These are phyloP conservation scores for Jaculus jaculus DNA, from an alignment of 2,113 vertebrate genomes.

Conservation along the genomic window DNA sequence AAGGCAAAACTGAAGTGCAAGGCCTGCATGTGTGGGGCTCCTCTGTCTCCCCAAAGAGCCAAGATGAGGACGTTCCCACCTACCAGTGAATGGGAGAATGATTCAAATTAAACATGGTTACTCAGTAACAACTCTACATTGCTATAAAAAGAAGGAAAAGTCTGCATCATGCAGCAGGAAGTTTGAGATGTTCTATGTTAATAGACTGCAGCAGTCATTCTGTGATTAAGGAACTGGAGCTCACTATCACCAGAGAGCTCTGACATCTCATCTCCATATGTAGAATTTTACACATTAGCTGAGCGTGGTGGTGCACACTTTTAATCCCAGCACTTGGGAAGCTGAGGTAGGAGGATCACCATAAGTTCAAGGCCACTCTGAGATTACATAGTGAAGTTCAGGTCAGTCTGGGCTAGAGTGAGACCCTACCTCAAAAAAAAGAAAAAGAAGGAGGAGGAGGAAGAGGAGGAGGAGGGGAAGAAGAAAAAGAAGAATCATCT, in stretches of 20 bases:
- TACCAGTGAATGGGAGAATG: constrained; percentile 74
- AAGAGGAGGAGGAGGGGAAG: too few relatives aligned
- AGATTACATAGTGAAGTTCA: too few relatives aligned
- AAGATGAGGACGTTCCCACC: constrained; percentile 94
- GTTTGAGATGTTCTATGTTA: neutral
- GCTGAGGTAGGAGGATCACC: too few relatives aligned
- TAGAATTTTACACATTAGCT: neutral
- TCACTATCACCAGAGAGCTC: neutral
- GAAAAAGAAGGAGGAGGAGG: too few relatives aligned
- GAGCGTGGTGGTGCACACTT: too few relatives aligned
- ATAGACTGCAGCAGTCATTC: neutral
- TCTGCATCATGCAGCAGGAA: neutral
- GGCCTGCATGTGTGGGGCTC: constrained; percentile 93
- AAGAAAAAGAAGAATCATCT: too few relatives aligned
- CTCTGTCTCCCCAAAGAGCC: constrained; percentile 89
- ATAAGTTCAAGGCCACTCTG: too few relatives aligned
- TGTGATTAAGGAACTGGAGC: neutral
- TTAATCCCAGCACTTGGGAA: too few relatives aligned
- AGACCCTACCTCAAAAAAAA: too few relatives aligned
- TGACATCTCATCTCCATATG: neutral
- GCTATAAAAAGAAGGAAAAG: neutral
- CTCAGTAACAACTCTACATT: neutral
- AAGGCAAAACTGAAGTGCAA: constrained; percentile 96
- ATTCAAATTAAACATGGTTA: neutral
- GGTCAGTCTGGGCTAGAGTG: too few relatives aligned